Evolutionary conservation across 2,888 invertebrate species (phyloP).

Genomic region (Rutpela maculata): DNA sequence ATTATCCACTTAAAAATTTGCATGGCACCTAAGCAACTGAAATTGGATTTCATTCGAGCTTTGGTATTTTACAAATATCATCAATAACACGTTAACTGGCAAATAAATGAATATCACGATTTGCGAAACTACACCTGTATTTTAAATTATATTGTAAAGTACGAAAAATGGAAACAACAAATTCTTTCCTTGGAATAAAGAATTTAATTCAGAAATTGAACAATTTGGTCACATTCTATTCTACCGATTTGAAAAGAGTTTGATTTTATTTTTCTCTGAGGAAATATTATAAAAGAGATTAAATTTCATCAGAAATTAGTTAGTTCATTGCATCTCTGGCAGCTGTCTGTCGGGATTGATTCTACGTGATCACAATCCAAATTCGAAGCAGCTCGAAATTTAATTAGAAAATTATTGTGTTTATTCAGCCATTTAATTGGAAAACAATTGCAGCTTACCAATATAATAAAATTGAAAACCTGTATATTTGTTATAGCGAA

Average conservation of each 20-base stretch:
- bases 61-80: no score
- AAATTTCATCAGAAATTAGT: slow-evolving; percentile 31
- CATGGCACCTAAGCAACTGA: no score
- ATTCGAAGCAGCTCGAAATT: slow-evolving; percentile 51
- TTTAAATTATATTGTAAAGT: neutral
- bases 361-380: slow-evolving; percentile 45
- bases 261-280: neutral
- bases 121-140: neutral
- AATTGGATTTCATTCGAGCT: no score
- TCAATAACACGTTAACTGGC: no score
- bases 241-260: neutral
- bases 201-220: neutral
- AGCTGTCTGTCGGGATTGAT: slow-evolving; percentile 37
- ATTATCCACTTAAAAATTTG: no score
- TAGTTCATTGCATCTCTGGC: slow-evolving; percentile 31
- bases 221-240: neutral
- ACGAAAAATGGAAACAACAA: neutral
- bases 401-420: slow-evolving; percentile 62
- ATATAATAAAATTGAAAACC: slow-evolving; percentile 47
- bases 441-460: slow-evolving; percentile 60
- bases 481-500: slow-evolving; percentile 31
- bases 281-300: slow-evolving; percentile 9
- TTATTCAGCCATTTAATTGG: slow-evolving; percentile 62
- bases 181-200: neutral
- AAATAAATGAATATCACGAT: no score